Base-by-base conservation (phyloP, 2,797 vertebrate genomes). In the Diplodus sargus region DNA sequence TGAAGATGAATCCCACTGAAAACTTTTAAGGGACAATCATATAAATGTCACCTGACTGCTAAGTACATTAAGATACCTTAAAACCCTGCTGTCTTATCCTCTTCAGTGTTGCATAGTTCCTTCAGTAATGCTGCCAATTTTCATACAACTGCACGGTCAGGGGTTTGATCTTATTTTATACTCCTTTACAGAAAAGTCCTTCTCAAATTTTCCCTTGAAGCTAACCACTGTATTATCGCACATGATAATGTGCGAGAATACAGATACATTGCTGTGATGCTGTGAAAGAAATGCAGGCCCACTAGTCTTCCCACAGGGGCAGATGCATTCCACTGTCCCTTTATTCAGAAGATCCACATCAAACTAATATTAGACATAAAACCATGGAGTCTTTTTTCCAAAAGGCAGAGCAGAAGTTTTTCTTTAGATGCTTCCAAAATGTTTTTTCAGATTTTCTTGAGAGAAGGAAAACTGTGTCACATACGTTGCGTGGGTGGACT, bases 341-440 rank as follows among this genome's bases (percentile, higher is more conserved):
- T 80, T 9, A 34, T 70, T 70, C 43, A 72, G 54, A 60, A 65
- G 16, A 56, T 28, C 74, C 63, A 70, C 39, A 28, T 66, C 47
- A 78, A 84, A 65, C 70, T 73, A 72, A 81, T 61, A 70, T 68
- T 74, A 72, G n/a, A 22, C 60, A 64, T 69, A 30, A 85, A 83
- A 76, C 17, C 62, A 58, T 68, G 47, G 60, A 28, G n/a, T n/a
- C 69, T 77, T 57, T 67, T 25, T 59, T 67, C 68, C 72, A 63
- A 52, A 56, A 47, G 16, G 23, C 3, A 22, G 14, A 52, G 14
- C 43, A 52, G 14, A 42, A 70, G 63, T 78, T 85, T 91, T 87
- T 88, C n/a, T 65, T 89, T 60, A 60, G 62, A 70, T 75, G 54
- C 54, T 77, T 79, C 78, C 78, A 76, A 90, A 80, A 51, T 28